Percentiles rank a stretch among this genome's conserved stretches.
Evolutionary conservation across 2,797 vertebrate species (phyloP).

Genomic region (Acanthurus leucopareius): DNA sequence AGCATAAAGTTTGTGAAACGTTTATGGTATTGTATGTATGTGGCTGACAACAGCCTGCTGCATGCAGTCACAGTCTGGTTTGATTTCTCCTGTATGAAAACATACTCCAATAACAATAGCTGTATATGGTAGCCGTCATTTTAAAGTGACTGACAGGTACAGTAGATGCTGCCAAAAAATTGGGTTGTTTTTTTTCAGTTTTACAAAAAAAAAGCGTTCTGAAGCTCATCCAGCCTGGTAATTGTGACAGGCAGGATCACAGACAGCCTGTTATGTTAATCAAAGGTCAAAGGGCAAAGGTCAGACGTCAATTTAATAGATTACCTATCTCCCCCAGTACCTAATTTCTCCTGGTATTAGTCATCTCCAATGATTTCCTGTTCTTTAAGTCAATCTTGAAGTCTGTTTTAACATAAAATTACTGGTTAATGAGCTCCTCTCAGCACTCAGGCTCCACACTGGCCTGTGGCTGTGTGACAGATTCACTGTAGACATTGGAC

Average conservation of each 20-base stretch:
- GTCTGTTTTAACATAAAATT: constrained; percentile 65
- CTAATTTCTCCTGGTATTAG: constrained; percentile 51
- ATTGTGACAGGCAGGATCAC: constrained; percentile 25
- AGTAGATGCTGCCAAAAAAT: not conserved
- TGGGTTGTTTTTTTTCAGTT: constrained; percentile 8
- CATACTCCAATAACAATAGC: not conserved
- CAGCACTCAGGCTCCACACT: constrained; percentile 47
- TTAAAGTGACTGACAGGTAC: not conserved
- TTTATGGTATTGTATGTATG: not conserved
- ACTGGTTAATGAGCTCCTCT: constrained; percentile 67
- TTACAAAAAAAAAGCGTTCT: constrained; percentile 15
- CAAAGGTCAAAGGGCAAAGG: constrained; percentile 67
- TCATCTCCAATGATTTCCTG: constrained; percentile 72
- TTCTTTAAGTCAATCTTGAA: constrained; percentile 52
- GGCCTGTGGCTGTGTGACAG: constrained; percentile 49
- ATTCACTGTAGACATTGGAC: constrained; percentile 34
- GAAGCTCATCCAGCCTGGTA: constrained; percentile 7
- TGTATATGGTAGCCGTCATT: not conserved
- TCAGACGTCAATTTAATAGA: constrained; percentile 56
- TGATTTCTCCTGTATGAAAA: constrained; percentile 9
- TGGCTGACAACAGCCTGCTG: not conserved
- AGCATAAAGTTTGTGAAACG: constrained; percentile 27
- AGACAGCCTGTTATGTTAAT: constrained; percentile 31
- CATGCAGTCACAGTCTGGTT: not conserved
- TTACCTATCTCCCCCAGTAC: constrained; percentile 55